Evolutionary conservation across 2,888 invertebrate species (phyloP), one percentile per base, ranked within the genome.

Genomic region (Agrilus mali): DNA sequence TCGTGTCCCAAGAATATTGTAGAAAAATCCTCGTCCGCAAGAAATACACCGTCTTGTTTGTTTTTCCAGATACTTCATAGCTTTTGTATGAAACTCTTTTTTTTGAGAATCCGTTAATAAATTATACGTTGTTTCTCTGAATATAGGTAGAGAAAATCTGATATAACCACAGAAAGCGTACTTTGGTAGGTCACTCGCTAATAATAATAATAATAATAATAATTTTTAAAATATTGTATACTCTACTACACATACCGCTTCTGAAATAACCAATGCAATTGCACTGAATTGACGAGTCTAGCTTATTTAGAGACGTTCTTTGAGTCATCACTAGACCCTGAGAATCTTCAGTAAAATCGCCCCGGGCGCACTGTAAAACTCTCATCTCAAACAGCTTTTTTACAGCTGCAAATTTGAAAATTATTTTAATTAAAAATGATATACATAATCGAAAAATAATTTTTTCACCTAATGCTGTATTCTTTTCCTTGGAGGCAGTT

Each of bases 141-240:
- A 78, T 43, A 71, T 57, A 0, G 71, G 58, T 47, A 74, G 69
- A 36, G 71, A 68, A 53, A 80, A 80, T 41, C 74, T 70, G 63
- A 80, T 70, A 52, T 73, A 72, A 3, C 76, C 75, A 50, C 80
- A 80, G 22, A 72, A 74, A 0, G 80, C 78, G 48, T 79, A 78
- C 50, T 64, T 64, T 1, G 79, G 79, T 10, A 80, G 58, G 54
- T 76, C 73, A 32, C 56, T 4, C 8, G 5, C 50, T 46, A 73
- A 69, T 39, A 27, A 27, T n/a, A n/a, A n/a, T n/a, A n/a, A n/a
- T n/a, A n/a, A n/a, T n/a, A n/a, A n/a, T n/a, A n/a, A n/a, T n/a
- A n/a, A n/a, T n/a, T n/a, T n/a, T n/a, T n/a, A n/a, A n/a, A n/a
- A n/a, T n/a, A n/a, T n/a, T n/a, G n/a, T n/a, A n/a, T n/a, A n/a